Conservation (phyloP, 1,140 invertebrate species). For the Gonioctena quinquepunctata region DNA sequence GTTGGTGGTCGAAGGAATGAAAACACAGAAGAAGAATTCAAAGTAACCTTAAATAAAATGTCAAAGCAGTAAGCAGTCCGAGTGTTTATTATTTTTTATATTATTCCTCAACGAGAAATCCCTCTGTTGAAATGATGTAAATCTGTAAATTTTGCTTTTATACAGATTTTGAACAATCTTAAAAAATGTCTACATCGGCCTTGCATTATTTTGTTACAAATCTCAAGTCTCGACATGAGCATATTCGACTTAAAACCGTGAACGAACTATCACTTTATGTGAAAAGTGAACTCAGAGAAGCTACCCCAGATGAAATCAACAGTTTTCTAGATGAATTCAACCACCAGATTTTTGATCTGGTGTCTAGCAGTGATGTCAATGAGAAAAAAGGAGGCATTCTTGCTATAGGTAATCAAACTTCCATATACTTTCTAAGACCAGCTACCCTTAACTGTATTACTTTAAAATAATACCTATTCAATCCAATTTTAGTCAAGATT, state of each 20-base stretch:
- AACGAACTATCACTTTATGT: conserved; percentile 88
- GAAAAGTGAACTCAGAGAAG: conserved; percentile 88
- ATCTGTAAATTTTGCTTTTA: no score
- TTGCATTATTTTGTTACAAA: conserved; percentile 83
- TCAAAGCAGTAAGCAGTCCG: no score
- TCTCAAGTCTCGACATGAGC: conserved; percentile 86
- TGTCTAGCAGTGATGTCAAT: conserved; percentile 87
- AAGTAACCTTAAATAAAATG: no score
- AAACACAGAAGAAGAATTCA: no score
- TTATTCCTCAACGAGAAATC: no score
- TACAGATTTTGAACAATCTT: background rate
- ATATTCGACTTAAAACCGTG: conserved; percentile 81
- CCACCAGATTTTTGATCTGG: conserved; percentile 95
- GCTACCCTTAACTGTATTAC: no score
- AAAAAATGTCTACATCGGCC: conserved; percentile 63
- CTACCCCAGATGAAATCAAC: conserved; percentile 87
- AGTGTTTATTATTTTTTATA: no score
- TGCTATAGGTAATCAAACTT: conserved; percentile 81
- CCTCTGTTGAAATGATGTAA: no score
- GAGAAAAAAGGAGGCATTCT: conserved; percentile 95
- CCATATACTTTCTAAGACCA: no score
- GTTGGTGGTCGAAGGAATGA: no score
- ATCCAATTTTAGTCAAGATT: no score
- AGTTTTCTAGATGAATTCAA: conserved; percentile 94
- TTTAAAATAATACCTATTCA: no score